Evolutionary conservation across 2,113 vertebrate genomes (phyloP).

Genomic region (Amblyornis subalaris): DNA sequence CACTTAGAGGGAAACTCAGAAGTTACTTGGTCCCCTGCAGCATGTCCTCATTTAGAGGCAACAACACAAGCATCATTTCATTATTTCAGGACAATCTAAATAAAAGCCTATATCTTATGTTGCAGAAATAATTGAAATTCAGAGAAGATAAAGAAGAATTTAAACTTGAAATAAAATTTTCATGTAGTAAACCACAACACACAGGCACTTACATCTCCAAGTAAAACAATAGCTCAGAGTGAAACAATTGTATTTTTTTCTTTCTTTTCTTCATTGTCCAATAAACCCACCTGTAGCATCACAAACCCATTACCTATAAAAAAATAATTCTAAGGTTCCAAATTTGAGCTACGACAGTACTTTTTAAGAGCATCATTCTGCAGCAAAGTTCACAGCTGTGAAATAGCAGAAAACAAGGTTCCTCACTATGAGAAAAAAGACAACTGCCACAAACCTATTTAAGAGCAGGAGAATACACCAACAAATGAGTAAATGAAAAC

Average conservation of each 20-base stretch:
- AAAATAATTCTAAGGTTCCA: neutral
- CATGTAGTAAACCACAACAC: neutral
- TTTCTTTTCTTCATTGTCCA: neutral
- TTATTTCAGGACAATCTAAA: neutral
- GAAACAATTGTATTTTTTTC: neutral
- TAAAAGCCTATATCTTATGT: neutral
- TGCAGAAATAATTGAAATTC: neutral
- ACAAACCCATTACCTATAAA: neutral
- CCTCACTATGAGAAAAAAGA: neutral
- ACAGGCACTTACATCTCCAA: fast-evolving
- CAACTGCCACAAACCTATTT: neutral
- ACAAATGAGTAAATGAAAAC: neutral
- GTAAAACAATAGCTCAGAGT: neutral
- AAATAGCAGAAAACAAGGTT: neutral
- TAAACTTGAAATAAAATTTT: neutral
- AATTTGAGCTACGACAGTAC: neutral
- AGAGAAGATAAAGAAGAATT: neutral
- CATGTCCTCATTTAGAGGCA: neutral
- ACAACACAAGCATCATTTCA: neutral
- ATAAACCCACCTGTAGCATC: neutral
- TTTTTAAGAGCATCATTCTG: neutral
- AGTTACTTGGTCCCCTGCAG: neutral
- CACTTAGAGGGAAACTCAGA: neutral
- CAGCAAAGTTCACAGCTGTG: neutral
- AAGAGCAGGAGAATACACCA: neutral